Evolutionary conservation across 2,113 vertebrate species (phyloP).

Genomic region (Cebidichthys violaceus): DNA sequence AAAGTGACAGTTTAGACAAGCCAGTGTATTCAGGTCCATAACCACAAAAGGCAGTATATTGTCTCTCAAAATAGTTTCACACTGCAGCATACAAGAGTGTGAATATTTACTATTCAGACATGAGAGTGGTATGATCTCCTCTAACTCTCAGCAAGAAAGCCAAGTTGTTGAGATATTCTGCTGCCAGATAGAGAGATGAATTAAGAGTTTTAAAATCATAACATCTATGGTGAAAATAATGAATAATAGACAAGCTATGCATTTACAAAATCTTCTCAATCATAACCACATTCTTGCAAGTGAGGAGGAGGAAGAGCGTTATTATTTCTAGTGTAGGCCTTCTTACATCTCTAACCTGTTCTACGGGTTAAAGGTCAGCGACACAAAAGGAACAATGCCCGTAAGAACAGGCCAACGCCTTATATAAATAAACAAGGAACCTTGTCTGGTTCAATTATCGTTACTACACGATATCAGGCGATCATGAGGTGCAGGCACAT

Average conservation of each 20-base stretch:
- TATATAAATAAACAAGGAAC: slow-evolving; percentile 25
- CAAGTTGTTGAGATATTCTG: neutral
- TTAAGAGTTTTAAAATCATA: neutral
- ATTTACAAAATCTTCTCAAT: neutral
- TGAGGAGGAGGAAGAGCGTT: slow-evolving; percentile 7
- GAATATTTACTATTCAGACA: neutral
- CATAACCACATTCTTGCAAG: neutral
- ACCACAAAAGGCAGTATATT: neutral
- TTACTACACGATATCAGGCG: neutral
- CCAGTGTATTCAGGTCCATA: neutral
- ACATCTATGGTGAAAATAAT: neutral
- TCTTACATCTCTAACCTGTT: slow-evolving; percentile 47
- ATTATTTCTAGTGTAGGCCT: slow-evolving; percentile 44
- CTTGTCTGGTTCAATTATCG: neutral
- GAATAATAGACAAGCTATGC: neutral
- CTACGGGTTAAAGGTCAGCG: slow-evolving; percentile 64
- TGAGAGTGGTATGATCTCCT: neutral
- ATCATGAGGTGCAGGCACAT: neutral
- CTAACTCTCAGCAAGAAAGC: neutral
- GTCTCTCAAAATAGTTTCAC: slow-evolving; percentile 25
- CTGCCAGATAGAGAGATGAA: neutral
- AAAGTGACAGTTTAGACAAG: slow-evolving; percentile 41
- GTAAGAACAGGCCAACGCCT: neutral
- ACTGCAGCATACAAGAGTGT: neutral
- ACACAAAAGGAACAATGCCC: slow-evolving; percentile 7